phyloP scores from a whole-genome alignment of 2,113 vertebrate species.

The Heterocephalus glaber region DNA sequence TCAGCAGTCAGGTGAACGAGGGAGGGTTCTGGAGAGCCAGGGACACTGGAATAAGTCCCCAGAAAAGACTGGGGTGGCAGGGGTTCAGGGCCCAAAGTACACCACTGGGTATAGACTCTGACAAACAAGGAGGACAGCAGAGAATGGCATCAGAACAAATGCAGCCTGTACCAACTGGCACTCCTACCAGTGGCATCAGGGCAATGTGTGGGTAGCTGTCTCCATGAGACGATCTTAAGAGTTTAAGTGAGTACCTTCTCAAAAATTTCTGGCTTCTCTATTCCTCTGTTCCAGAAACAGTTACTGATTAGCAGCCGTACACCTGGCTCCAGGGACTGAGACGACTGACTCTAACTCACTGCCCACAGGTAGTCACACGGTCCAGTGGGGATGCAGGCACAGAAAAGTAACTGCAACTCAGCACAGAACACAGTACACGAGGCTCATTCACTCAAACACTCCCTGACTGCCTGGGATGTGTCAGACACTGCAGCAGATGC shows the following conservation, averaged over 20 bases:
- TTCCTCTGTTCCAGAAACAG: background rate
- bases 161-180: background rate
- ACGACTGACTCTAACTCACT: background rate
- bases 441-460: background rate
- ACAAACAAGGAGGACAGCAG: background rate
- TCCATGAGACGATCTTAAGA: background rate
- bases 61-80: too few species aligned
- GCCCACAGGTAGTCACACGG: background rate
- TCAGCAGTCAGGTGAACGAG: background rate
- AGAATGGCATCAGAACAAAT: background rate
- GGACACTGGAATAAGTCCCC: background rate
- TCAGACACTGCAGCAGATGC: background rate
- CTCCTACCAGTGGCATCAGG: background rate
- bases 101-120: background rate
- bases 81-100: background rate
- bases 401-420: background rate
- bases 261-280: background rate
- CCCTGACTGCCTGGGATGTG: accelerated
- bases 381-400: background rate
- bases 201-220: background rate
- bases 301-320: background rate
- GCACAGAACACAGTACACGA: accelerated
- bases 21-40: background rate
- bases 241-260: background rate
- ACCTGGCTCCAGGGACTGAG: background rate